Base-by-base conservation (phyloP, 2,113 vertebrate species). In the Baryphthengus martii region DNA sequence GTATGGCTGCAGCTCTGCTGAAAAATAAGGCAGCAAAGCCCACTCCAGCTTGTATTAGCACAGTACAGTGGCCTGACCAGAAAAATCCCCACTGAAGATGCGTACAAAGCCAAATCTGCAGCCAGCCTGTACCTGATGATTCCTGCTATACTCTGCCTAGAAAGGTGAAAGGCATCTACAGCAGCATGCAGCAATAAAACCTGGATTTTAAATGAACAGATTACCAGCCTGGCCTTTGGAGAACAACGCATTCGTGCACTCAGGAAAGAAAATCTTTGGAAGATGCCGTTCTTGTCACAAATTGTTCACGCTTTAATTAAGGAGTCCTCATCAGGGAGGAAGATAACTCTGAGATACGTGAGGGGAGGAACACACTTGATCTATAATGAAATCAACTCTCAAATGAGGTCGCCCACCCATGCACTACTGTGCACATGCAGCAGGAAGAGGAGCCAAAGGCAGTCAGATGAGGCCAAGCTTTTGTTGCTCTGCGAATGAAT, bases 241-340 rank as follows among this genome's bases (percentile, higher is more conserved):
- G 50, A 93, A n/a, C 2, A 4, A 58, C 1, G 24, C 37, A 16
- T 26, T 56, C 66, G 13, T 72, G 31, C 65, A 75, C 25, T 4
- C 47, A 39, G 53, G n/a, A 75, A 66, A 76, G 47, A 68, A 73
- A 80, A 67, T 17, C 78, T 76, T 66, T 1, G 4, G 42, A 47
- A 73, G 20, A 82, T 14, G 23, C 45, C 44, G 7, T 45, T 82
- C 66, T 70, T 70, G 42, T 13, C 50, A 58, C 40, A 85, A 93
- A 90, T 70, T 78, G 90, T 40, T 88, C 92, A 88, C 45, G 92
- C 79, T 93, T 94, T 95, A 96, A 95, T 93, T 94, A 94, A 93
- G 63, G 62, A 80, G 28, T 17, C 89, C 82, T 95, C 95, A 88
- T 95, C 82, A 85, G 49, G 40, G 61, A 90, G 74, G 50, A 56